phyloP scores from a whole-genome alignment of 2,888 invertebrate species.

The Horisme vitalbata region DNA sequence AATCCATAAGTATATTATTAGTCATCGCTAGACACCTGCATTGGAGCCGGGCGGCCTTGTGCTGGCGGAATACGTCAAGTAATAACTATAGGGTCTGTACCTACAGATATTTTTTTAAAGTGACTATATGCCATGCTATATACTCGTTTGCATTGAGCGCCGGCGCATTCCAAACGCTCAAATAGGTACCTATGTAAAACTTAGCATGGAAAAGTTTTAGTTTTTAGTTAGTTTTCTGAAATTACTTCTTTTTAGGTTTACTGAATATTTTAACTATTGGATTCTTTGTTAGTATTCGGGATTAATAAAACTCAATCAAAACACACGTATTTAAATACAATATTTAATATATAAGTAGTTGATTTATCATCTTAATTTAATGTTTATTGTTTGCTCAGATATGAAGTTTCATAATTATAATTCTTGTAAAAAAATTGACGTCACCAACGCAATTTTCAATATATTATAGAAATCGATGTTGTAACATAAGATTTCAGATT shows the following conservation, averaged over 20 bases:
- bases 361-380: too few species aligned
- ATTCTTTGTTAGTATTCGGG: too few species aligned
- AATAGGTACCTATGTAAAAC: constrained; percentile 17
- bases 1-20: constrained; percentile 20
- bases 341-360: too few species aligned
- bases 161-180: constrained; percentile 22
- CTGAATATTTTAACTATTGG: too few species aligned
- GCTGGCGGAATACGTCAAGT: constrained; percentile 35
- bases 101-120: too few species aligned
- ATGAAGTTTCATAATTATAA: too few species aligned
- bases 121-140: neutral
- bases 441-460: neutral
- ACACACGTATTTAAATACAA: too few species aligned
- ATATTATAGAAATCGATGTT: neutral
- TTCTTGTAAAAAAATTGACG: too few species aligned
- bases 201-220: constrained; percentile 6
- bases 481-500: neutral
- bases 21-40: constrained; percentile 45
- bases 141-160: constrained; percentile 40
- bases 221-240: too few species aligned
- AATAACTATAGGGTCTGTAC: constrained; percentile 4
- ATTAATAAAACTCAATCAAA: too few species aligned
- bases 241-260: too few species aligned
- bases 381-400: too few species aligned
- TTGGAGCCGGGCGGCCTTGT: constrained; percentile 35